A percentile compares a stretch with the other conserved stretches of the same genome.
Conservation (phyloP, 2,113 vertebrate species). For the Cromileptes altivelis region DNA sequence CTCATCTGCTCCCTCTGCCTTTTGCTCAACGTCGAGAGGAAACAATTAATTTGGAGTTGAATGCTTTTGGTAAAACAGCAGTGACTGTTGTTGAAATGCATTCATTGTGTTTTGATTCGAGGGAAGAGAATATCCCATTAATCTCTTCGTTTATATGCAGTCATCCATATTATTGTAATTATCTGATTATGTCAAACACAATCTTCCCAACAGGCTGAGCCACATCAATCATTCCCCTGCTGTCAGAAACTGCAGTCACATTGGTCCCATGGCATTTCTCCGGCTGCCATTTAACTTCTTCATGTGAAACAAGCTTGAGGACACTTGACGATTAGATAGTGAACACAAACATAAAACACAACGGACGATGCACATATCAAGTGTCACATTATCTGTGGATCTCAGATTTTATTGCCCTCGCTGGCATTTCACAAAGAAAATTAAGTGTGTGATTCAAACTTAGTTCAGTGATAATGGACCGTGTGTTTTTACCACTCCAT, state of each 20-base stretch:
- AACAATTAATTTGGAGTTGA: conserved; percentile 22
- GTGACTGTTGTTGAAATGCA: conserved; percentile 11
- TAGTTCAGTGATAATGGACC: background rate
- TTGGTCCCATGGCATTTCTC: conserved; percentile 34
- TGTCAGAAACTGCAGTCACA: conserved; percentile 42
- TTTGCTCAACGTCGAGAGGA: conserved; percentile 21
- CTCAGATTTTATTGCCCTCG: background rate
- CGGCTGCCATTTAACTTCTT: conserved; percentile 26
- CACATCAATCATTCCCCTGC: conserved; percentile 52
- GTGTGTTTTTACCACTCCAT: background rate
- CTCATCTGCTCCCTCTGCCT: conserved; percentile 5
- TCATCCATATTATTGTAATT: conserved; percentile 62
- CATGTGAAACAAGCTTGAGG: conserved; percentile 12
- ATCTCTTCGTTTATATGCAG: conserved; percentile 61
- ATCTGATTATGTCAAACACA: conserved; percentile 60
- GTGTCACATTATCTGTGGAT: background rate
- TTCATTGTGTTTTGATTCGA: conserved; percentile 22
- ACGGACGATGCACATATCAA: background rate
- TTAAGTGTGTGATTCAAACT: background rate
- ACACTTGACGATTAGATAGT: background rate
- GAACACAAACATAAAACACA: conserved; percentile 11
- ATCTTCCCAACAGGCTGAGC: conserved; percentile 44
- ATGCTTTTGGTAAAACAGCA: conserved; percentile 48
- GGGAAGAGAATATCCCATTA: conserved; percentile 35
- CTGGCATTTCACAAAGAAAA: background rate